Evolutionary conservation across 2,113 vertebrate species (phyloP).

Genomic region (Stercorarius parasiticus): DNA sequence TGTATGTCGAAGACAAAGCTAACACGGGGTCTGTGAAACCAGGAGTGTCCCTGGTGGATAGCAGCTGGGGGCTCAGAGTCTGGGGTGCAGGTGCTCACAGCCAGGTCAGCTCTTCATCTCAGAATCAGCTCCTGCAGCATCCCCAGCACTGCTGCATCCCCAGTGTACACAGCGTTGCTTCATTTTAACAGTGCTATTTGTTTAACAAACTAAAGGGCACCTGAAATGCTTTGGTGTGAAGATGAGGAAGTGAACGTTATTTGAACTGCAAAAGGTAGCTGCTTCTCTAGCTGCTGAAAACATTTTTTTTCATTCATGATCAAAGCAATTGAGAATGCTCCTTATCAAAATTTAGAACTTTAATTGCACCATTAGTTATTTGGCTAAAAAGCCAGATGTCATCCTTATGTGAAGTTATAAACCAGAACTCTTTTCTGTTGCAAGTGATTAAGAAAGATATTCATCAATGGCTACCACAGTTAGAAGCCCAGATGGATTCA

Average conservation of each 20-base stretch:
- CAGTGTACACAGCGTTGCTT: not conserved
- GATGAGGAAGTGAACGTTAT: not conserved
- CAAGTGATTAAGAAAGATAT: not conserved
- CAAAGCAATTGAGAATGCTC: not conserved
- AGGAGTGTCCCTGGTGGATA: not conserved
- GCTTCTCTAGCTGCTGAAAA: not conserved
- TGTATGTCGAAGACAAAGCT: not conserved
- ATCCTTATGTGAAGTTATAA: not conserved
- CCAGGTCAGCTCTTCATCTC: not conserved
- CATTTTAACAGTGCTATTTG: not conserved
- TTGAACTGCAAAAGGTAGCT: not conserved
- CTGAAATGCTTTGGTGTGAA: not conserved
- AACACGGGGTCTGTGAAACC: not conserved
- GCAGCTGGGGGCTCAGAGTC: not conserved
- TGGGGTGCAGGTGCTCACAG: not conserved
- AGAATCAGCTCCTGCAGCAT: not conserved
- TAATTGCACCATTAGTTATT: not conserved
- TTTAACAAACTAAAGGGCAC: not conserved
- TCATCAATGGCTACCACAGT: not conserved
- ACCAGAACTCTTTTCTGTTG: not conserved
- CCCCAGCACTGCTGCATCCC: not conserved
- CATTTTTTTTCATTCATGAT: not conserved
- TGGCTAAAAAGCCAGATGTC: not conserved
- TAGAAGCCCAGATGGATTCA: not conserved
- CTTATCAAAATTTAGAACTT: not conserved